These are phyloP conservation scores for Taxidea taxus DNA, from an alignment of 2,113 vertebrate genomes.

Conservation along the genomic window DNA sequence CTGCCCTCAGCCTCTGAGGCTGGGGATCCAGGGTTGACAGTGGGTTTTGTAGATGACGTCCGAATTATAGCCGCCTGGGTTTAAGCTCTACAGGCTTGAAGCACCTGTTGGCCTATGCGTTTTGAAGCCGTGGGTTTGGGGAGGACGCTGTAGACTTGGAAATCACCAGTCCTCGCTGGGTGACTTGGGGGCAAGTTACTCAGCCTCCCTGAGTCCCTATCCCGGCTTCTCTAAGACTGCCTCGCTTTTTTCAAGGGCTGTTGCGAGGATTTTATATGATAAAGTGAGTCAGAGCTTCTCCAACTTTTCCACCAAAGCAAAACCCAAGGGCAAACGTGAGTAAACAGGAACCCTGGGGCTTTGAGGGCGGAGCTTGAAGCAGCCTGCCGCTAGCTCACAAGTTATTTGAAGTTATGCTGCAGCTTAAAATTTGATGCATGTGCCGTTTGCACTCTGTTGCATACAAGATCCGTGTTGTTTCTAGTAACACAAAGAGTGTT, in stretches of 20 bases:
- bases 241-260: neutral
- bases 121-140: neutral
- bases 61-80: neutral
- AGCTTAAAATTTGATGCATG: slow-evolving; percentile 67
- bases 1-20: neutral
- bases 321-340: neutral
- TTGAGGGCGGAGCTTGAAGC: slow-evolving; percentile 15
- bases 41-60: neutral
- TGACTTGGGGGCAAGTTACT: neutral
- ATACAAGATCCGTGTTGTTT: neutral
- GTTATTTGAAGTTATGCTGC: slow-evolving; percentile 55
- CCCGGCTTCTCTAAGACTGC: neutral
- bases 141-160: neutral
- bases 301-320: slow-evolving; percentile 45
- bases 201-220: neutral
- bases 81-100: neutral
- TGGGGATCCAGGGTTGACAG: neutral
- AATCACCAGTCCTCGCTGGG: neutral
- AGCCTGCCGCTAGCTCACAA: neutral
- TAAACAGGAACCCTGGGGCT: neutral
- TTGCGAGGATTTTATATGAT: neutral
- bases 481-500: slow-evolving; percentile 35
- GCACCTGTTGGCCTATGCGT: neutral
- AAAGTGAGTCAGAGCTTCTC: slow-evolving; percentile 37
- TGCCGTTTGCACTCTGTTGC: slow-evolving; percentile 56